Evolutionary conservation across 2,888 invertebrate species (phyloP), one percentile per base, ranked within the genome.

Genomic region (Periphyllus acericola): DNA sequence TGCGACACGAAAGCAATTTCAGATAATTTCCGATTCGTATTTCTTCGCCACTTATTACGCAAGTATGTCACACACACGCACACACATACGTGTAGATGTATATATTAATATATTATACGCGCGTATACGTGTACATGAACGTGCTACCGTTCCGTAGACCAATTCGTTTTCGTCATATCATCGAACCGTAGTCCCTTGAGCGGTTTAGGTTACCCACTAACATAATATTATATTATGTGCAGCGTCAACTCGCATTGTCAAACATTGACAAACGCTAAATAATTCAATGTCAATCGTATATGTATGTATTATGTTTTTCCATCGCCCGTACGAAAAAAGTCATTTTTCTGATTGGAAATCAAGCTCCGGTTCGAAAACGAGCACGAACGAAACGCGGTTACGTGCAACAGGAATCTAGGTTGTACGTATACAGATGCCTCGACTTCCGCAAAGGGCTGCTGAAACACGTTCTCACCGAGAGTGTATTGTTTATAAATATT

Each of bases 1-100:
- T 55, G 78, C 32, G 78, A 55, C 78, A 78, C 55, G 78, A 78
- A 78, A 78, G 78, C 78, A 55, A 78, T 78, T 78, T 32, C 32
- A 32, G 29, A 55, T 34, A 55, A 55, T 78, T 78, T 78, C 55
- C 55, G 32, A 55, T 55, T 78, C 55, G 40, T 40, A 46, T 75
- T 40, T 29, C 29, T 71, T 71, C 29, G 29, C 71, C 29, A 17
- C 29, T 17, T 29, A 32, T 14, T 29, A 68, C 11, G 14, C 68
- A n/a, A n/a, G 68, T 68, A 55, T 55, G 14, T 14, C 71, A 29
- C 71, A 71, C 71, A 71, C 14, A 32, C 11, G 4, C 71, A 71
- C 29, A 68, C 5, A 1, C 9, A 60, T 25, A 25, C 2, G 3
- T 60, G 25, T 25, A 60, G 3, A 21, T 14, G 60, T 25, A 60